Conservation (phyloP, 2,113 vertebrate genomes). For the Hyperopisus bebe region DNA sequence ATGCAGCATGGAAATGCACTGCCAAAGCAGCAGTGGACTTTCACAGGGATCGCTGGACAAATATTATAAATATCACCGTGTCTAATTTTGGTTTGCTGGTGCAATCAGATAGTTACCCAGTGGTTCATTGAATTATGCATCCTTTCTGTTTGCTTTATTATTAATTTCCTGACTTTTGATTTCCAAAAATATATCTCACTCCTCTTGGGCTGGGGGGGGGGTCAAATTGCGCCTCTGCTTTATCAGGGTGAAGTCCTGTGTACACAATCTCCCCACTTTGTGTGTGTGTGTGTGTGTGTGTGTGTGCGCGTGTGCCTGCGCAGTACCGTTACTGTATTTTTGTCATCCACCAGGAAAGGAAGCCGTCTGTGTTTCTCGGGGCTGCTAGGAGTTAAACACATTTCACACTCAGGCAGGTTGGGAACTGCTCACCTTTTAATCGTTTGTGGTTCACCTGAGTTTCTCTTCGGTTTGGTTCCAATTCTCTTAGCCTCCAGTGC, state of each 20-base stretch:
- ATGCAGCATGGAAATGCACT: background rate
- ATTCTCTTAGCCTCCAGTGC: background rate
- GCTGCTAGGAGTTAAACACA: background rate
- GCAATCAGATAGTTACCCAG: background rate
- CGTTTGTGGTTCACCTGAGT: background rate
- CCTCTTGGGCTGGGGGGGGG: background rate
- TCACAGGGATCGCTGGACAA: background rate
- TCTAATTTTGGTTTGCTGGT: background rate
- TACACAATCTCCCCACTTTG: background rate
- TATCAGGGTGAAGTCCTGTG: background rate
- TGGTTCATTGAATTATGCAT: background rate
- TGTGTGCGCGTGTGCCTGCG: too few species aligned
- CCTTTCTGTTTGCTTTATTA: background rate
- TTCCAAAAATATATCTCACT: background rate
- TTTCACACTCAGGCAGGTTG: background rate
- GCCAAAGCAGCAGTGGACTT: background rate
- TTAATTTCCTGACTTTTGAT: background rate
- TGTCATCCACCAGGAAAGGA: background rate
- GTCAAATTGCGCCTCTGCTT: background rate
- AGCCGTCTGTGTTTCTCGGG: background rate
- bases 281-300: background rate
- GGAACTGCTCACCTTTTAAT: background rate
- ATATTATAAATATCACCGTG: background rate
- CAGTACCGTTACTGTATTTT: background rate
- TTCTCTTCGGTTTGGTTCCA: background rate